Evolutionary conservation across 2,113 vertebrate species (phyloP), one percentile per base, ranked within the genome.

Genomic region (Orientallactaga bullata): DNA sequence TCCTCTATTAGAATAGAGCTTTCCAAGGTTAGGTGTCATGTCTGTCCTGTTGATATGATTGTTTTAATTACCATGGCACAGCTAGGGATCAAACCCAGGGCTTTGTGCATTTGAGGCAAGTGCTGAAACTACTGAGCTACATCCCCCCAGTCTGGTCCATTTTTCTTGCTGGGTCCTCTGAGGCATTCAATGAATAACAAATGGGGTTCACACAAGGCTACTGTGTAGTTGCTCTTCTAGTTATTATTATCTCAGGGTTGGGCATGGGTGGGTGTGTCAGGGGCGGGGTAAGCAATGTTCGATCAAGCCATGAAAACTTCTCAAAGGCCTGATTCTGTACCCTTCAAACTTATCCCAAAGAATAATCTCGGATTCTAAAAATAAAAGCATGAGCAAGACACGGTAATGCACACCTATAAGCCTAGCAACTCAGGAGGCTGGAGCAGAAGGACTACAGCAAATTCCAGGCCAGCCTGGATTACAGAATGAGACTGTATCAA

Each of bases 241-340:
- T 20, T 11, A n/a, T 15, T 28, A 28, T 1, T 4, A 9, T 18
- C 39, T 73, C 23, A 9, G 55, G 77, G 26, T 1, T 77, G 28
- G 7, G 18, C 9, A 0, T 1, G 15, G 55, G 16, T 3, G 21
- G 63, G 12, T 3, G 28, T 21, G 60, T 58, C 9, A n/a, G 47
- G 42, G 32, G 83, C 12, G 55, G 55, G 51, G 18, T 7, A n/a
- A 47, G 55, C 55, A 55, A 35, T 28, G 42, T 55, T 92, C 77
- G n/a, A 1, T 0, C 6, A 63, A 60, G n/a, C 42, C 28, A 20
- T 2, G 23, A 55, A 17, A 66, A 55, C 32, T 71, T 85, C 55
- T 68, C 74, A 65, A n/a, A 5, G 74, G 63, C 68, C 55, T 47
- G 58, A 23, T 4, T 32, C 68, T 85, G 51, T 51, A 60, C 35